These are phyloP conservation scores for Chionoecetes opilio DNA, from an alignment of 1,140 invertebrate species.

Conservation along the genomic window DNA sequence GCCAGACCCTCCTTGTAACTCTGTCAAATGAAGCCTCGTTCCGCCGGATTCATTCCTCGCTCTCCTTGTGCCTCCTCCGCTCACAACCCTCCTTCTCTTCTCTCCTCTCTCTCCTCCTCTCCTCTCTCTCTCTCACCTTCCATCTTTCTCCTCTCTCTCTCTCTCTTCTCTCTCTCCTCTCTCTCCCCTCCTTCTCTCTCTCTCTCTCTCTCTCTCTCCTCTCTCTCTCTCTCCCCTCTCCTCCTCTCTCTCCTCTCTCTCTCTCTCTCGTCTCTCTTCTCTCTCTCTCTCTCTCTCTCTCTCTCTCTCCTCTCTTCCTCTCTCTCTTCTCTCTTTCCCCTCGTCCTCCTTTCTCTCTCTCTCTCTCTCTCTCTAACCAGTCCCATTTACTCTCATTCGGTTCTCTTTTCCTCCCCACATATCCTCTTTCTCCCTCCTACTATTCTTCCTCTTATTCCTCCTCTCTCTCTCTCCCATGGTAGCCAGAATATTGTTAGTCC, in stretches of 20 bases:
- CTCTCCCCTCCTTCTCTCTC: not conserved
- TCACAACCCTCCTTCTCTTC: not conserved
- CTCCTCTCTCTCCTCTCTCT: too few relatives aligned
- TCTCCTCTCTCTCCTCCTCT: not conserved
- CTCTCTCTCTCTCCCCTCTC: too few relatives aligned
- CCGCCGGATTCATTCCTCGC: not conserved
- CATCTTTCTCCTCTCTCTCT: not conserved
- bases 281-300: not conserved
- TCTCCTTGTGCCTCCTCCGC: not conserved
- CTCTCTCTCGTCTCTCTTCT: not conserved
- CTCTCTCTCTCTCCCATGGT: not conserved
- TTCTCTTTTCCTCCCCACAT: too few relatives aligned
- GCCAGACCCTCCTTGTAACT: not conserved
- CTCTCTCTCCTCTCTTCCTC: not conserved
- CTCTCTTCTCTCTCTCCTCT: not conserved
- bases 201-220: not conserved
- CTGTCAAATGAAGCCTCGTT: constrained; percentile 53
- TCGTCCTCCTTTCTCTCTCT: not conserved
- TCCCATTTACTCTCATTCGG: not conserved
- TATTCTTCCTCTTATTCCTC: not conserved
- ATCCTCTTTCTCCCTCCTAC: not conserved
- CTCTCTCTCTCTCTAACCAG: not conserved
- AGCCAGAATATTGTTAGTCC: not conserved
- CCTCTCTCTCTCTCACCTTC: not conserved
- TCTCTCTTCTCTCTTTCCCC: not conserved